Evolutionary conservation across 2,888 invertebrate genomes (phyloP).

Genomic region (Drosophila tripunctata): DNA sequence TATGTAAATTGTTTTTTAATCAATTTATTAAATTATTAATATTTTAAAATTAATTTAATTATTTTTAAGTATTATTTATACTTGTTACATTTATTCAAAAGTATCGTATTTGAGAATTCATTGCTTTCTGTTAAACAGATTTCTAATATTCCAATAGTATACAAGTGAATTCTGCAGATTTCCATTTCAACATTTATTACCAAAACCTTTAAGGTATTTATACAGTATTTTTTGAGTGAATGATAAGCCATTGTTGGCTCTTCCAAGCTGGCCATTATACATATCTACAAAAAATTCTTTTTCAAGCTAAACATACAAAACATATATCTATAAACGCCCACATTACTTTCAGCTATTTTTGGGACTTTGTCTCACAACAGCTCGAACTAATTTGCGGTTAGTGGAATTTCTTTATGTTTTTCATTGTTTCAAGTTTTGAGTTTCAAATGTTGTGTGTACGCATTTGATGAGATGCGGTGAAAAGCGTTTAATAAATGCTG

Average conservation of each 20-base stretch:
- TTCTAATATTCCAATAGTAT: too few relatives aligned
- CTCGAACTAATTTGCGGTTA: conserved; percentile 49
- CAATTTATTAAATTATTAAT: too few relatives aligned
- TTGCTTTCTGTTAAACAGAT: too few relatives aligned
- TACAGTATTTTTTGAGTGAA: too few relatives aligned
- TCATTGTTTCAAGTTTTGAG: conserved; percentile 39
- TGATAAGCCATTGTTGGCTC: conserved; percentile 29
- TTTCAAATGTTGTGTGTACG: conserved; percentile 17
- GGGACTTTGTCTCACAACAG: conserved; percentile 13
- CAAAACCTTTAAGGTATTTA: too few relatives aligned
- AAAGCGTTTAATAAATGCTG: conserved; percentile 71
- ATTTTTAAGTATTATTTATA: too few relatives aligned
- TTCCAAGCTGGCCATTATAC: conserved; percentile 4
- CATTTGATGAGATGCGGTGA: conserved; percentile 58
- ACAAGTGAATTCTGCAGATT: too few relatives aligned
- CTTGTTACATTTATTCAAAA: too few relatives aligned
- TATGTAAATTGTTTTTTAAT: too few relatives aligned
- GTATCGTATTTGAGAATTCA: too few relatives aligned
- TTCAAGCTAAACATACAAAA: conserved; percentile 36
- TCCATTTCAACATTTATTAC: too few relatives aligned
- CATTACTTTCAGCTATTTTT: conserved; percentile 36
- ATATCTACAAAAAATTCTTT: conserved; percentile 11
- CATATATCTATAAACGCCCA: conserved; percentile 59
- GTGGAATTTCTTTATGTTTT: conserved; percentile 53
- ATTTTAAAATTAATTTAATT: too few relatives aligned